Conservation (phyloP, 2,888 invertebrate genomes). For the Baccha elongata region DNA sequence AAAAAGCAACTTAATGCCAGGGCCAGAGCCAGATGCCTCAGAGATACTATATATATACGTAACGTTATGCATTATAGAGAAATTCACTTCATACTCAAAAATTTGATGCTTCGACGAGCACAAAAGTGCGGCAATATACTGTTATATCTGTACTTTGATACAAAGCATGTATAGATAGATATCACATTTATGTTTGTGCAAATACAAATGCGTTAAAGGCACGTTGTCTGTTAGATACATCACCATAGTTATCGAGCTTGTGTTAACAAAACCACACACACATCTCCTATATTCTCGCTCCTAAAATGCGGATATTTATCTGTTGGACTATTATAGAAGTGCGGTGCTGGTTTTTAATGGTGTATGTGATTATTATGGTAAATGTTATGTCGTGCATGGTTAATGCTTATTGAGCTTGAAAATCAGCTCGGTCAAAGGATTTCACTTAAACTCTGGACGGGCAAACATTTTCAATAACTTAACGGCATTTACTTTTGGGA, state of each 20-base stretch:
- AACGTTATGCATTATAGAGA: not conserved
- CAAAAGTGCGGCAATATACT: slow-evolving; percentile 57
- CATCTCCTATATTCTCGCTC: not conserved
- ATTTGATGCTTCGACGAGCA: slow-evolving; percentile 66
- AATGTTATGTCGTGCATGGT: slow-evolving; percentile 68
- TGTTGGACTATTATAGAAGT: slow-evolving; percentile 14
- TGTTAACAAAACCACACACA: slow-evolving; percentile 9
- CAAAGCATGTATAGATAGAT: slow-evolving; percentile 16
- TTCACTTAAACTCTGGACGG: slow-evolving; percentile 33
- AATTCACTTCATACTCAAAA: slow-evolving; percentile 58
- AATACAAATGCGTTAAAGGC: slow-evolving; percentile 57
- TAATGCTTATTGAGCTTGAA: slow-evolving; percentile 72
- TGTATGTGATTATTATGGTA: slow-evolving; percentile 68
- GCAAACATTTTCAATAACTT: slow-evolving; percentile 49
- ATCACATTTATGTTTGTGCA: slow-evolving; percentile 41
- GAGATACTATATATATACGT: not conserved
- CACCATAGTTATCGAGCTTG: slow-evolving; percentile 25
- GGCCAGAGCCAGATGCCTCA: slow-evolving; percentile 25
- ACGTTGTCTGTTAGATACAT: slow-evolving; percentile 52
- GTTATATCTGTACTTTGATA: not conserved
- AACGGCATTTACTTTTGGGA: slow-evolving; percentile 55
- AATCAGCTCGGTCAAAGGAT: slow-evolving; percentile 69
- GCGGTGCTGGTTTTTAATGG: slow-evolving; percentile 54
- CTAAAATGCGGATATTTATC: slow-evolving; percentile 25
- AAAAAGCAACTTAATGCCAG: slow-evolving; percentile 53